These are phyloP conservation scores for Crotalus horridus DNA, from an alignment of 2,113 vertebrate species.

Conservation along the genomic window DNA sequence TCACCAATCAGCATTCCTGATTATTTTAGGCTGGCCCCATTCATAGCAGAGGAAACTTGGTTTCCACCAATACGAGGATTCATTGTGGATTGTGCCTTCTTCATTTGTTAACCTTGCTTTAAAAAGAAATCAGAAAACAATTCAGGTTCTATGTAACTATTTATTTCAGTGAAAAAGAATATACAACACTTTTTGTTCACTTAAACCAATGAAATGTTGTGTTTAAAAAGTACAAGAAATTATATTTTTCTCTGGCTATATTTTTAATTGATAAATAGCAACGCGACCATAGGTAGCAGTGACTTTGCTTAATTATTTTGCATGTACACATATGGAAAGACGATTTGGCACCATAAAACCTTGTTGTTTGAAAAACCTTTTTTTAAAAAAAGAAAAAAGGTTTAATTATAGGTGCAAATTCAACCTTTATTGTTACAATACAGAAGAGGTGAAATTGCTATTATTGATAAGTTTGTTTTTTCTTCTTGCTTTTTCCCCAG, in stretches of 20 bases:
- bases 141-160: not conserved
- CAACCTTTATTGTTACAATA: slow-evolving; percentile 3
- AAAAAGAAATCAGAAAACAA: not conserved
- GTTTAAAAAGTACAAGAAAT: not conserved
- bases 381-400: accelerated
- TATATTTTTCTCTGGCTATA: not conserved
- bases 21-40: slow-evolving; percentile 12
- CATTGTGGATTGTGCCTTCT: accelerated
- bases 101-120: slow-evolving; percentile 9
- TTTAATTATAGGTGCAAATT: slow-evolving; percentile 13
- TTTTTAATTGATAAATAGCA: not conserved
- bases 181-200: not conserved
- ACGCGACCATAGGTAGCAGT: not conserved
- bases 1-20: slow-evolving; percentile 44
- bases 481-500: not conserved
- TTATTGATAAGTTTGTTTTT: slow-evolving; percentile 24
- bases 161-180: not conserved
- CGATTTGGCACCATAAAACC: not conserved
- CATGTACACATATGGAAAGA: not conserved
- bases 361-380: slow-evolving; percentile 7
- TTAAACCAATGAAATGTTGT: not conserved
- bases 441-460: not conserved
- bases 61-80: slow-evolving; percentile 17
- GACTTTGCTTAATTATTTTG: not conserved
- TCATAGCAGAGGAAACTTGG: not conserved